phyloP scores from a whole-genome alignment of 2,888 invertebrate species.

The Diogma glabrata region DNA sequence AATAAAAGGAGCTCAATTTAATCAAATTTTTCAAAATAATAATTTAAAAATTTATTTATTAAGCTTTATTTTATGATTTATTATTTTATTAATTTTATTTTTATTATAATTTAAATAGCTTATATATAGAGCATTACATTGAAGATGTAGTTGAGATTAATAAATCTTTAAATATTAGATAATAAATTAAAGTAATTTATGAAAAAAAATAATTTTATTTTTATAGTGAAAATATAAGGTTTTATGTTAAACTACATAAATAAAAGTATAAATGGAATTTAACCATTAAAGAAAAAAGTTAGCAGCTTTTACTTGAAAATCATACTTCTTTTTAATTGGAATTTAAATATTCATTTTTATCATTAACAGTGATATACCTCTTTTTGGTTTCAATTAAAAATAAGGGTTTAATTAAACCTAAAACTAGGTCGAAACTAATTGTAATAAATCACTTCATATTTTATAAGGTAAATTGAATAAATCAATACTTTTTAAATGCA shows the following conservation, averaged over 20 bases:
- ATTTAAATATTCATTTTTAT: background rate
- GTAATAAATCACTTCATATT: background rate
- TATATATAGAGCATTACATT: constrained; percentile 37
- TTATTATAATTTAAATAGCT: no score
- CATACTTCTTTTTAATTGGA: background rate
- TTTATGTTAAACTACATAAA: background rate
- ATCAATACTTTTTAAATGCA: background rate
- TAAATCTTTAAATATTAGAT: constrained; percentile 17
- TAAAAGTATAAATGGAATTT: constrained; percentile 3
- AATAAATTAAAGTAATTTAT: constrained; percentile 29
- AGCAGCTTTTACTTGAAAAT: constrained; percentile 44
- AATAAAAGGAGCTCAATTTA: constrained; percentile 35
- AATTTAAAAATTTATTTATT: constrained; percentile 40
- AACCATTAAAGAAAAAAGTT: constrained; percentile 44
- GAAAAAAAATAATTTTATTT: constrained; percentile 38
- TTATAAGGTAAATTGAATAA: background rate
- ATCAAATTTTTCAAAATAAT: constrained; percentile 23
- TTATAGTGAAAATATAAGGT: constrained; percentile 2
- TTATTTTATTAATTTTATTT: constrained; percentile 17
- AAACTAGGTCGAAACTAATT: background rate
- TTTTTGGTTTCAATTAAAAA: constrained; percentile 45
- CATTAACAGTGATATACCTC: constrained; percentile 3
- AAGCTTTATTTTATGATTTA: constrained; percentile 37
- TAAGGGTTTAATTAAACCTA: no score
- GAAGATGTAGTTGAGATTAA: constrained; percentile 36